Conservation (phyloP, 2,888 invertebrate species). For the Apodemia duryi region DNA sequence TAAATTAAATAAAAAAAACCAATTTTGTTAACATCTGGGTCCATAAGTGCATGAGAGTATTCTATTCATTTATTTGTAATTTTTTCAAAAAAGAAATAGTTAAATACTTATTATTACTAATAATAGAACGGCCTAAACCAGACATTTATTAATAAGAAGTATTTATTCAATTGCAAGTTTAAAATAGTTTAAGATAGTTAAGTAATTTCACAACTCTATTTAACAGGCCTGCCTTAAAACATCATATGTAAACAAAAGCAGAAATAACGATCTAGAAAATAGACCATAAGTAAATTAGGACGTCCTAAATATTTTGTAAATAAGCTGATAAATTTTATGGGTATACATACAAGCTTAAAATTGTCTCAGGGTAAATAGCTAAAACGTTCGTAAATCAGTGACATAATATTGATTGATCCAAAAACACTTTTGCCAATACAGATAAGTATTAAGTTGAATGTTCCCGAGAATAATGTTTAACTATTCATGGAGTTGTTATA, state of each 20-base stretch:
- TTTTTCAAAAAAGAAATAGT: not conserved
- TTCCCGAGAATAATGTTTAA: too few species aligned
- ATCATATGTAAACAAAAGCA: not conserved
- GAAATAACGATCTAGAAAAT: not conserved
- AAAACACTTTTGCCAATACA: too few species aligned
- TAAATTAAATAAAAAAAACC: too few species aligned
- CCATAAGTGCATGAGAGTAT: not conserved
- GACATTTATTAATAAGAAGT: not conserved
- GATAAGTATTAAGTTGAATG: too few species aligned
- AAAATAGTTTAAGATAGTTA: not conserved
- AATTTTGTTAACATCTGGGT: conserved; percentile 3
- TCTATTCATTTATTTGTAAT: not conserved
- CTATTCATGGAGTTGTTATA: not conserved
- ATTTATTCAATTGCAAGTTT: not conserved
- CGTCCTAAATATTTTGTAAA: not conserved
- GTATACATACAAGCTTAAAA: not conserved
- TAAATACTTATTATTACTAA: conserved; percentile 7
- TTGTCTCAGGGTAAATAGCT: too few species aligned
- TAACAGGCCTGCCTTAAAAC: not conserved
- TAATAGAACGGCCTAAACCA: not conserved
- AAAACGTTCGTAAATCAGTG: too few species aligned
- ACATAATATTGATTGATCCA: too few species aligned
- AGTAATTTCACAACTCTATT: not conserved
- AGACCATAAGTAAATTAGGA: not conserved
- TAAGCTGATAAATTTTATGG: not conserved